Percentiles rank a stretch among this genome's conserved stretches.
phyloP scores from a whole-genome alignment of 2,888 invertebrate species.

The Cryptophagus acutangulus region DNA sequence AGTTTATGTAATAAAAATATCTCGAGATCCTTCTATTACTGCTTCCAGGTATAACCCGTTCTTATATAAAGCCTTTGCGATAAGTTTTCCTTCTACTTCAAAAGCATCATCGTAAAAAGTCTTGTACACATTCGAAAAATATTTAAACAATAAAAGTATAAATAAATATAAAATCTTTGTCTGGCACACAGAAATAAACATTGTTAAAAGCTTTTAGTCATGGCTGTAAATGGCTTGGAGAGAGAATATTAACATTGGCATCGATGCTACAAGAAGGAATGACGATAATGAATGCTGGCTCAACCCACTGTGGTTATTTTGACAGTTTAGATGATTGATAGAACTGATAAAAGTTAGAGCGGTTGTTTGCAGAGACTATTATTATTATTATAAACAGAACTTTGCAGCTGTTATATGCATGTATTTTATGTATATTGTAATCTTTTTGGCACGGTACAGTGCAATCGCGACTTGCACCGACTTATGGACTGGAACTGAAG shows the following conservation, averaged over 20 bases:
- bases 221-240: conserved; percentile 2
- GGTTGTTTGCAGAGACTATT: not conserved
- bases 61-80: too few species aligned
- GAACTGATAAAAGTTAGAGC: conserved; percentile 20
- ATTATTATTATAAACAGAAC: not conserved
- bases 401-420: conserved; percentile 1
- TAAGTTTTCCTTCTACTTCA: too few species aligned
- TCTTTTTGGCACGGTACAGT: too few species aligned
- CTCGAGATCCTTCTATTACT: too few species aligned
- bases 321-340: conserved; percentile 27
- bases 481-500: conserved; percentile 3
- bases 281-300: conserved; percentile 19
- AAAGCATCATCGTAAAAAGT: too few species aligned
- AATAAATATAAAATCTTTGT: too few species aligned
- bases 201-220: conserved; percentile 4
- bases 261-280: not conserved
- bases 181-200: too few species aligned
- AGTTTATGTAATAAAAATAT: too few species aligned
- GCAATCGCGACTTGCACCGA: not conserved
- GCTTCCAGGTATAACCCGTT: too few species aligned
- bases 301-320: conserved; percentile 27
- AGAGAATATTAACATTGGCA: conserved; percentile 3
- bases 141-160: too few species aligned
- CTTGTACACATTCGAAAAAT: too few species aligned
- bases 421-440: not conserved